phyloP scores from a whole-genome alignment of 2,113 vertebrate genomes.

The Seriola quinqueradiata region DNA sequence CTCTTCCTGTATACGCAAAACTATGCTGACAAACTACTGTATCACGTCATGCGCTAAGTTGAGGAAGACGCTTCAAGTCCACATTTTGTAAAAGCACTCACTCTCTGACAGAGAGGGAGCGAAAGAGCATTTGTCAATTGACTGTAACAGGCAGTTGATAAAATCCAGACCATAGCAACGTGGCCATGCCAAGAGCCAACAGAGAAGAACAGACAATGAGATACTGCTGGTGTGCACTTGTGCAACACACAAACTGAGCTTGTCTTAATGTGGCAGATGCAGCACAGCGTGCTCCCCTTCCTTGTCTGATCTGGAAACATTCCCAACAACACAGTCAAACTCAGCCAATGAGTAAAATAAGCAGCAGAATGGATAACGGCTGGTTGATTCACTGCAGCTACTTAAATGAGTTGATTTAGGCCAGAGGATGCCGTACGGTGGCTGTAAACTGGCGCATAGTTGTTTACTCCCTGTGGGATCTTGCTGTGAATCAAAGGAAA shows the following conservation, averaged over 20 bases:
- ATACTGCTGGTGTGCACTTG: conserved; percentile 48
- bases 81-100: conserved; percentile 8
- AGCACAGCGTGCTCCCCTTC: conserved; percentile 31
- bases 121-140: conserved; percentile 32
- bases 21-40: neutral
- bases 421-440: conserved; percentile 37
- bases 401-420: conserved; percentile 57
- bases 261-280: conserved; percentile 47
- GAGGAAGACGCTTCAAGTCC: neutral
- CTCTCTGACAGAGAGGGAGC: neutral
- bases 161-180: conserved; percentile 61
- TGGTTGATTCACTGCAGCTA: conserved; percentile 36
- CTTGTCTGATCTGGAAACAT: conserved; percentile 34
- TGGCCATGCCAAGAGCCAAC: conserved; percentile 38
- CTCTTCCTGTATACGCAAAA: neutral
- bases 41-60: neutral
- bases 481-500: conserved; percentile 73
- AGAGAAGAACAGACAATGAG: conserved; percentile 43
- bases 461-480: conserved; percentile 68
- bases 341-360: conserved; percentile 54
- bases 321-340: conserved; percentile 39
- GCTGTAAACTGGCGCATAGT: conserved; percentile 34
- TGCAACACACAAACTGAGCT: conserved; percentile 57
- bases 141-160: conserved; percentile 60
- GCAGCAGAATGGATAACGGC: conserved; percentile 43